Percentiles rank a stretch among this genome's conserved stretches.
phyloP scores from a whole-genome alignment of 2,888 invertebrate species.

The Piscicola geometra region DNA sequence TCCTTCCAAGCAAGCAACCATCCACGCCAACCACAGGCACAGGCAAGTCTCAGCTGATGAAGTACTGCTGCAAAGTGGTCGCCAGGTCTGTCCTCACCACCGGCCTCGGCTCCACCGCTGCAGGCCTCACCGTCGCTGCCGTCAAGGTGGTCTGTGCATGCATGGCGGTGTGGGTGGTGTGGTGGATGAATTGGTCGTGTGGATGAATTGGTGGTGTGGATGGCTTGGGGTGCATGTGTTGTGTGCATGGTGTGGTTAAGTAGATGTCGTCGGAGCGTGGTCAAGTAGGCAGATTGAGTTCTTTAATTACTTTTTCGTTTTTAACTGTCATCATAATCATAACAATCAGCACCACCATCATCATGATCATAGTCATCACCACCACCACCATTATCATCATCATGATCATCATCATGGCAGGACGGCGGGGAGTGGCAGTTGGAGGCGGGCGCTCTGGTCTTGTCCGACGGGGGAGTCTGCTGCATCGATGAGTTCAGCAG shows the following conservation, averaged over 20 bases:
- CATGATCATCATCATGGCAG: constrained; percentile 56
- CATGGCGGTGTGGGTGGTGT: constrained; percentile 82
- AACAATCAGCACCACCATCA: too few relatives aligned
- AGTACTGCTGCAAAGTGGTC: constrained; percentile 66
- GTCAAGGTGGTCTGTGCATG: constrained; percentile 69
- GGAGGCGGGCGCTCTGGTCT: constrained; percentile 81
- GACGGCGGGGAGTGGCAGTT: constrained; percentile 84
- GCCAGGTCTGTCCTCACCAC: constrained; percentile 77
- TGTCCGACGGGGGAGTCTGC: constrained; percentile 82
- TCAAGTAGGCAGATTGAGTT: neutral
- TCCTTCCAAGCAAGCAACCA: too few relatives aligned
- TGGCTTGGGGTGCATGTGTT: neutral
- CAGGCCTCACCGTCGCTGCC: constrained; percentile 82
- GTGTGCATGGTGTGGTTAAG: neutral
- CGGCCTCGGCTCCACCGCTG: constrained; percentile 77
- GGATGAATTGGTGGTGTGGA: neutral
- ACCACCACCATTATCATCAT: neutral
- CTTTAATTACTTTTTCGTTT: too few relatives aligned
- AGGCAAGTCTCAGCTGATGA: constrained; percentile 78
- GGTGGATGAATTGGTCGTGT: constrained; percentile 60
- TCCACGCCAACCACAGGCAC: constrained; percentile 68
- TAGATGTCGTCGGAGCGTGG: neutral
- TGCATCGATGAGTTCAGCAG: constrained; percentile 87
- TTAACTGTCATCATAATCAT: too few relatives aligned
- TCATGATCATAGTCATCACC: neutral